These are phyloP conservation scores for Poeciliopsis paucimaculata DNA, from an alignment of 2,797 vertebrate species.

Conservation along the genomic window DNA sequence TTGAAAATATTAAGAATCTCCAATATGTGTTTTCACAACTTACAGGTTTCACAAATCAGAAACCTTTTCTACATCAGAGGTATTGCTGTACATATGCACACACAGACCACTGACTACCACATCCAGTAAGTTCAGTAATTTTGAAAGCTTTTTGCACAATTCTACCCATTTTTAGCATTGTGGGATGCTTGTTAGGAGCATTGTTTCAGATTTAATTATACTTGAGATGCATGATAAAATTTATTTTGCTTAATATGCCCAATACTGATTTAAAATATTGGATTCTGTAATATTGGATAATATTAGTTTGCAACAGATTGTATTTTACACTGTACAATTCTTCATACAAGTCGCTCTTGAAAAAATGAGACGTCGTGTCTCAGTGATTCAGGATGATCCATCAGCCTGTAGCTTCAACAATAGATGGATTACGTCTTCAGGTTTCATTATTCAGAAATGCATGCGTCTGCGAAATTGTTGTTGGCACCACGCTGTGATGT, in stretches of 20 bases:
- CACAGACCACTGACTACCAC: neutral
- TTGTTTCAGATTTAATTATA: neutral
- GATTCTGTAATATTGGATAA: neutral
- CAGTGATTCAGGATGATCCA: neutral
- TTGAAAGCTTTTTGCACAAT: neutral
- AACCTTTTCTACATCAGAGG: neutral
- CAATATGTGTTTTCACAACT: neutral
- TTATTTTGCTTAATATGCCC: neutral
- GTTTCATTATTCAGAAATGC: neutral
- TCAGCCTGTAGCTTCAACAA: neutral
- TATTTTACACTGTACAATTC: neutral
- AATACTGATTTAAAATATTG: neutral
- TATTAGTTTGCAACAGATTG: neutral
- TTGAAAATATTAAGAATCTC: neutral
- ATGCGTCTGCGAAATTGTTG: neutral
- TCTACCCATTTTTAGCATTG: neutral
- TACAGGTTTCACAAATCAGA: neutral
- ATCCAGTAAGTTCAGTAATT: neutral
- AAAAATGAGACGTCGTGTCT: neutral
- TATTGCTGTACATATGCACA: neutral
- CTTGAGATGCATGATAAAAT: neutral
- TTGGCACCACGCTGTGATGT: neutral
- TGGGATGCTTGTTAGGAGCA: neutral
- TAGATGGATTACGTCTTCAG: neutral
- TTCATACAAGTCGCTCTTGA: neutral